Evolutionary conservation across 2,113 vertebrate genomes (phyloP), one percentile per base, ranked within the genome.

Genomic region (Astur gentilis): DNA sequence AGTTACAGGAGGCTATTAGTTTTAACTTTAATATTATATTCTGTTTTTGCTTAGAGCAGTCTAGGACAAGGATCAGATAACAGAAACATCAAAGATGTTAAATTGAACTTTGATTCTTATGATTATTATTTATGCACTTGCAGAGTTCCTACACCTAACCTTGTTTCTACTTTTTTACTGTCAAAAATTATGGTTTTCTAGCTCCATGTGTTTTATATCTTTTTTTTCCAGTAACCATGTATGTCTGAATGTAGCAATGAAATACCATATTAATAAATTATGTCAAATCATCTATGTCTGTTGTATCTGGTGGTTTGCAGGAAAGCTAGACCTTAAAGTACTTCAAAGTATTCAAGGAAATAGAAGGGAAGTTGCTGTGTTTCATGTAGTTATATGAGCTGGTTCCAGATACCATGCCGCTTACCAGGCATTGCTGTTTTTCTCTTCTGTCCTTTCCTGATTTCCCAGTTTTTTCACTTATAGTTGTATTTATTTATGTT

Each of bases 11-110:
- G 34, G 29, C 76, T 90, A 27, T 95, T 94, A 69, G 86, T 91
- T 93, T 81, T 84, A 84, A 93, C 79, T 92, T 86, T 22, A 86
- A 38, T 93, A 89, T 75, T 92, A 83, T 58, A 64, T 93, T 81
- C 66, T 89, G 6, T 3, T 55, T 84, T 79, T 81, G 22, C 52
- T 14, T 49, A 66, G 64, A 77, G 16, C 60, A 67, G 36, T 34
- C 76, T 76, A 44, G 73, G 72, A 78, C 32, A 14, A 27, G 73
- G 65, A 93, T 95, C 72, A 61, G 83, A 89, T 95, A 81, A 78
- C 50, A 79, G 32, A 49, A 90, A 71, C 0, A 11, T 47, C 62
- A 83, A 32, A 93, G 60, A 29, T 52, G 65, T 22, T 60, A 73
- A 93, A 87, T 92, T 92, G 87, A 76, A 77, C 65, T 83, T 55